These are phyloP conservation scores for Eulemur mongoz DNA, from an alignment of 2,797 vertebrate genomes.

Conservation along the genomic window DNA sequence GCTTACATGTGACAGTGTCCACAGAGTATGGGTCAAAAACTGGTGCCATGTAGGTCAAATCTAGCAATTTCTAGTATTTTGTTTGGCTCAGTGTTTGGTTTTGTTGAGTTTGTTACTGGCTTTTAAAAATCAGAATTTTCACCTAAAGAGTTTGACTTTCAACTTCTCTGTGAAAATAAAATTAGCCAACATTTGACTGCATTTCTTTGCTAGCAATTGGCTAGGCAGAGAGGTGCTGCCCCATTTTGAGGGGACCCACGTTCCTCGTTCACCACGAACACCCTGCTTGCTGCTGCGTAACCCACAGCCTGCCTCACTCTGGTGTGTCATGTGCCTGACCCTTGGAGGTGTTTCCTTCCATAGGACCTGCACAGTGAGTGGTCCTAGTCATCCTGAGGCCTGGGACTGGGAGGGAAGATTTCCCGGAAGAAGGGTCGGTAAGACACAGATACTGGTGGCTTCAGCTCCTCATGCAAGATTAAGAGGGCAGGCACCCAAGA, in stretches of 20 bases:
- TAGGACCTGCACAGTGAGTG: too few relatives aligned
- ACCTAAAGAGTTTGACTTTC: neutral
- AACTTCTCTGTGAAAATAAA: neutral
- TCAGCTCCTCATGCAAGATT: neutral
- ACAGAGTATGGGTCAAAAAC: neutral
- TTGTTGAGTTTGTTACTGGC: neutral
- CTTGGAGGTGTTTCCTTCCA: neutral
- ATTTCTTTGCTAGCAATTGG: neutral
- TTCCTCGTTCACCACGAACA: neutral
- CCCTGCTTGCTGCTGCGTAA: neutral
- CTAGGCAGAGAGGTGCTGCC: neutral
- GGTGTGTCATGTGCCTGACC: neutral
- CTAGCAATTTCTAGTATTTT: neutral
- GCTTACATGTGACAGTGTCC: neutral
- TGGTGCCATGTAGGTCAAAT: neutral
- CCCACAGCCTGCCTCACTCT: neutral
- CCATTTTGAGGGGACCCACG: neutral
- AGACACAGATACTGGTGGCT: neutral
- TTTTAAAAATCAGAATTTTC: slow-evolving; percentile 37
- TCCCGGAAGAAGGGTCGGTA: neutral
- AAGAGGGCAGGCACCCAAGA: neutral
- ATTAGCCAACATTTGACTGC: neutral
- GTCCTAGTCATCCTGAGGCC: neutral
- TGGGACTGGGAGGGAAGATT: neutral
- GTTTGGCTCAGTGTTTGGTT: neutral